These are phyloP conservation scores for Hemiprocne comata DNA, from an alignment of 2,113 vertebrate genomes.

Conservation along the genomic window DNA sequence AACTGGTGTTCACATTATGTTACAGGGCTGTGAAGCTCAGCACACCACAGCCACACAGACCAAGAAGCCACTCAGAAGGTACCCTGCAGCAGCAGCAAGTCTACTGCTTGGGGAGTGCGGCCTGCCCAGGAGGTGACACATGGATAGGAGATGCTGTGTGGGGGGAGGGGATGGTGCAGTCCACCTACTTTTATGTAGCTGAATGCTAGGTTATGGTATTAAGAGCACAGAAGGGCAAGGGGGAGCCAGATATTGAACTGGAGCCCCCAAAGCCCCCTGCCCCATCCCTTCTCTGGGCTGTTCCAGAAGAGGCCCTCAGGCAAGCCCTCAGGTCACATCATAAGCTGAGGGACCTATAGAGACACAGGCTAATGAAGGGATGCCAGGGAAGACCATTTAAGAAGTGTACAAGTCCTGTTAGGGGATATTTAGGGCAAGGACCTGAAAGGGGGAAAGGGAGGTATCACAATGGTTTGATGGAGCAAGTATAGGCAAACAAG, in stretches of 20 bases:
- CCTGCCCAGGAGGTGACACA: background rate
- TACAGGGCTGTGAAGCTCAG: background rate
- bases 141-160: fast-evolving
- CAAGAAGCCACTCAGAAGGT: background rate
- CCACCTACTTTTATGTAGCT: fast-evolving
- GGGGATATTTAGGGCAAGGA: background rate
- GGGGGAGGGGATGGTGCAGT: background rate
- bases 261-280: fast-evolving
- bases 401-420: background rate
- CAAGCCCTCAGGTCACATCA: background rate
- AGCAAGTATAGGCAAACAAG: background rate
- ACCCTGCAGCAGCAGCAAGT: fast-evolving
- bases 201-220: background rate
- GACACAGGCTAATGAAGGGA: fast-evolving
- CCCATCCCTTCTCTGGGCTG: background rate
- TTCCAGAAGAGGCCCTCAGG: background rate
- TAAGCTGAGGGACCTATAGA: background rate
- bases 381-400: background rate
- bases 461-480: background rate
- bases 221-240: background rate
- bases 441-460: background rate
- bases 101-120: fast-evolving
- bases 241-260: fast-evolving
- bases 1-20: background rate
- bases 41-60: fast-evolving